Evolutionary conservation across 2,888 invertebrate species (phyloP), one percentile per base, ranked within the genome.

Genomic region (Timandra comae): DNA sequence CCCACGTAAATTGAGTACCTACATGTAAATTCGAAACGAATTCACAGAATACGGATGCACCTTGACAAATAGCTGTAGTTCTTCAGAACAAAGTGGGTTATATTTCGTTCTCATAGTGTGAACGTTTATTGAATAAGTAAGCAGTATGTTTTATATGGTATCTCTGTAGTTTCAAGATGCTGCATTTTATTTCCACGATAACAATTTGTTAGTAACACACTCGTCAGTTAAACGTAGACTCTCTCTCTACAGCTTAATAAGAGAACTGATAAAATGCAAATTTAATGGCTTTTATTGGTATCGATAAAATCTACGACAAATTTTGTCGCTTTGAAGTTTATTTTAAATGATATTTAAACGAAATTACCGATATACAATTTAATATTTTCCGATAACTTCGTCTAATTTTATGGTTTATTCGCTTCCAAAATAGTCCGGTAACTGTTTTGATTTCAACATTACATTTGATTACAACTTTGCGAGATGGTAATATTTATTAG

Each of bases 91-190:
- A 74, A 75, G 72, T 73, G 69, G 77, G 72, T 67, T 74, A 79
- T 73, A 74, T 79, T 69, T 77, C 71, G 71, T 74, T 78, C 77
- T 73, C 76, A 72, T 74, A 69, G 58, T 60, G 68, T 63, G 68
- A 65, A 79, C 80, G 79, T 59, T 77, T 74, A 74, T 78, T 77
- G 80, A 81, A 81, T 82, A 76, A 70, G 69, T 67, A 79, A 79
- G 63, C 49, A 63, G 69, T 50, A 52, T 62, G 63, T 68, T 73
- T 69, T 67, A 63, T 71, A 64, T 45, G 51, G 49, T 49, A 38
- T 42, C 16, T 16, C 6, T 16, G 16, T 3, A 16, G 41, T 23
- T 55, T 56, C 34, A 42, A 41, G 48, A 52, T 43, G 47, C 37
- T 46, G 44, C 54, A 51, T 52, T 59, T 57, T 57, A 49, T 56